These are phyloP conservation scores for Dorcus parallelipipedus DNA, from an alignment of 2,888 invertebrate genomes.

Conservation along the genomic window DNA sequence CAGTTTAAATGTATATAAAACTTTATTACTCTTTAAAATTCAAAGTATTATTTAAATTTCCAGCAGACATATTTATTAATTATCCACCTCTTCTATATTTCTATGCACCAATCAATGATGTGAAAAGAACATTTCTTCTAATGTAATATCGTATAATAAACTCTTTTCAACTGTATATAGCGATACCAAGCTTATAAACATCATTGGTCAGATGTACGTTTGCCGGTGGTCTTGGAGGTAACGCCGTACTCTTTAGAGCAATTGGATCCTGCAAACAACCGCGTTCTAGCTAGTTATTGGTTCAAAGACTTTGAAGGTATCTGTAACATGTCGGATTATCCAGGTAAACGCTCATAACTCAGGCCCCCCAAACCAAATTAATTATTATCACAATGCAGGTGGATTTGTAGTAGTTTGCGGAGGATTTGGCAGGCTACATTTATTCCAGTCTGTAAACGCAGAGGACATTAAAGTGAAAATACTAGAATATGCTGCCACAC, in stretches of 20 bases:
- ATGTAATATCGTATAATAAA: no score
- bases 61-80: no score
- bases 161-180: slow-evolving; percentile 24
- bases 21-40: no score
- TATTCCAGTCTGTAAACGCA: slow-evolving; percentile 82
- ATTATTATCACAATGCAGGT: slow-evolving; percentile 41
- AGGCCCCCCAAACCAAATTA: neutral
- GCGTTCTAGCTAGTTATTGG: slow-evolving; percentile 76
- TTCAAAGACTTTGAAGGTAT: slow-evolving; percentile 84
- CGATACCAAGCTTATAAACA: slow-evolving; percentile 86
- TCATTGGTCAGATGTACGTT: slow-evolving; percentile 92
- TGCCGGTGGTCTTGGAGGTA: slow-evolving; percentile 86
- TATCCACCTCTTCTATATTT: no score
- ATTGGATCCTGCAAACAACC: slow-evolving; percentile 81
- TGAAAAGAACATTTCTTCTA: no score
- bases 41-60: no score
- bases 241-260: slow-evolving; percentile 92
- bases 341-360: slow-evolving; percentile 48
- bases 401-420: slow-evolving; percentile 90
- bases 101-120: no score
- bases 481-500: slow-evolving; percentile 75
- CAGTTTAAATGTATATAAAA: no score
- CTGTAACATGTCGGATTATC: slow-evolving; percentile 78
- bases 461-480: slow-evolving; percentile 86
- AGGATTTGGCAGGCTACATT: slow-evolving; percentile 86